phyloP scores from a whole-genome alignment of 2,888 invertebrate species.

The Leptinotarsa peninsularis region DNA sequence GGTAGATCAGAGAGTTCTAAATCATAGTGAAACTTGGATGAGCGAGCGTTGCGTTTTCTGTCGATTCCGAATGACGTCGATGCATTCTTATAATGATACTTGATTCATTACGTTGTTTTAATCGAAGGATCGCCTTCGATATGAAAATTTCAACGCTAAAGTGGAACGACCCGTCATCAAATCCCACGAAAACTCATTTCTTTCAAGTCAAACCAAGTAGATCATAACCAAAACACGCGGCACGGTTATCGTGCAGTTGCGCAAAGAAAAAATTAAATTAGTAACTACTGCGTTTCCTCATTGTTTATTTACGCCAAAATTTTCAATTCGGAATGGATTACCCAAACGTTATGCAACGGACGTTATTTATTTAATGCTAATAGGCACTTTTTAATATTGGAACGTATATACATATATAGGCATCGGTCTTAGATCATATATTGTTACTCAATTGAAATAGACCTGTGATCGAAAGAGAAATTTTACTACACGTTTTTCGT shows the following conservation, averaged over 20 bases:
- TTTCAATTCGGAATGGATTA: background rate
- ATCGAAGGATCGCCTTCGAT: background rate
- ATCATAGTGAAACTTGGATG: no score
- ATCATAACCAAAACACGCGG: constrained; percentile 20
- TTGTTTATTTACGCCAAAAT: constrained; percentile 21
- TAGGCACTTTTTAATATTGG: background rate
- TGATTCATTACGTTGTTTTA: no score
- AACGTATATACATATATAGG: background rate
- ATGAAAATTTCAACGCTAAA: background rate
- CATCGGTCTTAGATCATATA: background rate
- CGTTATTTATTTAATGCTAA: constrained; percentile 1
- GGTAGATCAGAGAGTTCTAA: no score
- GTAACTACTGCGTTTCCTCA: background rate
- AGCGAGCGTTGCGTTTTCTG: no score
- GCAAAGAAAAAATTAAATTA: constrained; percentile 21
- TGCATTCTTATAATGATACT: no score
- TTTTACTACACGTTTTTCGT: background rate
- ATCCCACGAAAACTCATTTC: constrained; percentile 2
- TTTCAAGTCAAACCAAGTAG: constrained; percentile 7
- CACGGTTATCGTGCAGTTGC: constrained; percentile 4
- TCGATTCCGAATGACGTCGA: no score
- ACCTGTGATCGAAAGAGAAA: background rate
- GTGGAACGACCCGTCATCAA: constrained; percentile 1
- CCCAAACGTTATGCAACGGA: constrained; percentile 11
- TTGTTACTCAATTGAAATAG: constrained; percentile 1